A percentile compares a stretch with the other conserved stretches of the same genome.
These are phyloP conservation scores for Amphibalanus amphitrite DNA, from an alignment of 1,140 invertebrate genomes.

Conservation along the genomic window DNA sequence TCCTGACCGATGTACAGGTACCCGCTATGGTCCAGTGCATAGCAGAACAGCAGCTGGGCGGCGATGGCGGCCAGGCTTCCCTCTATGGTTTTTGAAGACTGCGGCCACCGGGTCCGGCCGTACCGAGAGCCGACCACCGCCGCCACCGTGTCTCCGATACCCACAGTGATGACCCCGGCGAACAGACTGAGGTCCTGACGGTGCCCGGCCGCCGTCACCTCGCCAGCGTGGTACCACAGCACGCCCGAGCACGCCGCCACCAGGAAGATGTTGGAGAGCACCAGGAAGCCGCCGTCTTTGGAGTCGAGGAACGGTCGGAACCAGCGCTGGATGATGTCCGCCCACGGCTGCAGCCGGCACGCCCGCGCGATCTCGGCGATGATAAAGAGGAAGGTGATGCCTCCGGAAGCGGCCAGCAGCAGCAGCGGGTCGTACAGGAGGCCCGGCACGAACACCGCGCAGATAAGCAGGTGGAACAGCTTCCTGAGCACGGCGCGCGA, in stretches of 20 bases:
- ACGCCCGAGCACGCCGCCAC: background rate
- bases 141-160: background rate
- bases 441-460: constrained; percentile 1
- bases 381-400: background rate
- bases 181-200: background rate
- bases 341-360: background rate
- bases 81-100: background rate
- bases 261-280: background rate
- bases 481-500: background rate
- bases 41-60: background rate
- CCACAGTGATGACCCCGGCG: background rate
- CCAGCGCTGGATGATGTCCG: background rate
- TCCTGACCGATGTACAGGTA: background rate
- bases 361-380: background rate
- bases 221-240: background rate
- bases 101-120: background rate
- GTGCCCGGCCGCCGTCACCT: background rate
- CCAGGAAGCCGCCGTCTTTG: background rate
- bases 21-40: background rate
- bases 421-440: background rate
- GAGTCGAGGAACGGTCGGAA: background rate
- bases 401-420: background rate
- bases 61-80: background rate
- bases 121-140: background rate
- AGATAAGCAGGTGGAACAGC: background rate